These are phyloP conservation scores for Anastrepha obliqua DNA, from an alignment of 1,140 invertebrate genomes.

Conservation along the genomic window DNA sequence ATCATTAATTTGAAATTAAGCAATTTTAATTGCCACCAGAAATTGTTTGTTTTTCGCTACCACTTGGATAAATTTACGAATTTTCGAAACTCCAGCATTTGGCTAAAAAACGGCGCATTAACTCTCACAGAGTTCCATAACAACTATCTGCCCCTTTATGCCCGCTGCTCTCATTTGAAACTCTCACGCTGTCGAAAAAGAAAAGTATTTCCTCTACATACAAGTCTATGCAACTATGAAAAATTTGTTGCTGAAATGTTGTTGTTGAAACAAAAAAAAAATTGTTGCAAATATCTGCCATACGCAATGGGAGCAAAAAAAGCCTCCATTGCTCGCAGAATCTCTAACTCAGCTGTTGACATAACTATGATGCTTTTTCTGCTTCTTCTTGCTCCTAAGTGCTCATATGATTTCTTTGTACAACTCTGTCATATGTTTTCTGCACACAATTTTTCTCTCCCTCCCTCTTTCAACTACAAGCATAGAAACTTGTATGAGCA, in stretches of 20 bases:
- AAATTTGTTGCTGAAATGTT: no score
- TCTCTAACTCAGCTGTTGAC: neutral
- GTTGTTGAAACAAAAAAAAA: no score
- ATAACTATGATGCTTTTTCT: neutral
- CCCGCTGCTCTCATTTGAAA: no score
- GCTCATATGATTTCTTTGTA: neutral
- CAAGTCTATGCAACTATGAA: no score
- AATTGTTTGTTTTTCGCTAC: neutral
- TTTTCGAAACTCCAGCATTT: no score
- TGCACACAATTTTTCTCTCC: neutral
- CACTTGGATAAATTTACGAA: no score
- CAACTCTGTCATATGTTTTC: neutral
- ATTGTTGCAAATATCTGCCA: neutral
- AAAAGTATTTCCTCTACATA: neutral
- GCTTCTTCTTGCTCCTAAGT: neutral
- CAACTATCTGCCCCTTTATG: no score
- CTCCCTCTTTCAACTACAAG: neutral
- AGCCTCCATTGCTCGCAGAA: neutral
- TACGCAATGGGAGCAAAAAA: no score
- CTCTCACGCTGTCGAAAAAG: no score
- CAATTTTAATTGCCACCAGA: neutral
- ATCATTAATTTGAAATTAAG: constrained; percentile 18
- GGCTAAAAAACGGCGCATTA: no score
- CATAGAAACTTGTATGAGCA: no score
- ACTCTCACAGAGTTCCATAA: no score